Conservation (phyloP, 1,140 invertebrate species). For the Scaptomyza graminum region DNA sequence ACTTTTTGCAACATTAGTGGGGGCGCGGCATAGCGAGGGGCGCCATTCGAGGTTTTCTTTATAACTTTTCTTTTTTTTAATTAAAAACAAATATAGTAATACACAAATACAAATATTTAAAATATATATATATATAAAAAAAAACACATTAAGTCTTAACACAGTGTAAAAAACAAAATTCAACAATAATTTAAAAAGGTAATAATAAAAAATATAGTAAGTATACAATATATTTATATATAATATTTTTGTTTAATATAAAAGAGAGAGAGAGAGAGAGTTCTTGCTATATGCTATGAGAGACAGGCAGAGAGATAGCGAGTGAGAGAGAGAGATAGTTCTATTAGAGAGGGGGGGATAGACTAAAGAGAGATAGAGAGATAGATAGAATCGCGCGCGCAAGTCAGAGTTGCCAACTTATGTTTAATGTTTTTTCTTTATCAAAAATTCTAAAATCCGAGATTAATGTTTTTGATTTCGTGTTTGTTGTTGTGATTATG, state of each 20-base stretch:
- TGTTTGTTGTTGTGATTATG: slow-evolving; percentile 17
- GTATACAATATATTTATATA: slow-evolving; percentile 28
- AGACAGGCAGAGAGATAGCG: slow-evolving; percentile 31
- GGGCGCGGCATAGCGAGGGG: not conserved
- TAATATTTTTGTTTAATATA: slow-evolving; percentile 24
- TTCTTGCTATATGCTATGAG: slow-evolving; percentile 50
- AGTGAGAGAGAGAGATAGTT: slow-evolving; percentile 3
- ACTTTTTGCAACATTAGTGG: slow-evolving; percentile 38
- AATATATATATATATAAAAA: slow-evolving; percentile 49
- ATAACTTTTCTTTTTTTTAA: slow-evolving; percentile 7
- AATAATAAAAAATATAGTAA: slow-evolving; percentile 67
- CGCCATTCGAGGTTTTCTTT: slow-evolving; percentile 38
- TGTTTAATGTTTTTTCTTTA: slow-evolving; percentile 28
- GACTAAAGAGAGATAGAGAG: slow-evolving; percentile 6
- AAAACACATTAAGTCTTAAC: slow-evolving; percentile 46
- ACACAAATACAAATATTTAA: slow-evolving; percentile 50
- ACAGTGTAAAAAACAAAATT: slow-evolving; percentile 72
- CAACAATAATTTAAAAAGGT: slow-evolving; percentile 80
- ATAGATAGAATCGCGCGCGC: slow-evolving; percentile 63
- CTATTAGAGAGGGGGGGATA: not conserved
- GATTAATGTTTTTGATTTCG: slow-evolving; percentile 12
- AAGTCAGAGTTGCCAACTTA: slow-evolving; percentile 65
- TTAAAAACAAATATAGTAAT: slow-evolving; percentile 37
- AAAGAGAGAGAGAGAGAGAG: slow-evolving; percentile 29
- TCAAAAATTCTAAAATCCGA: not conserved